Percentiles rank a stretch among this genome's conserved stretches.
Conservation (phyloP, 2,113 vertebrate species). For the Elachura formosa region DNA sequence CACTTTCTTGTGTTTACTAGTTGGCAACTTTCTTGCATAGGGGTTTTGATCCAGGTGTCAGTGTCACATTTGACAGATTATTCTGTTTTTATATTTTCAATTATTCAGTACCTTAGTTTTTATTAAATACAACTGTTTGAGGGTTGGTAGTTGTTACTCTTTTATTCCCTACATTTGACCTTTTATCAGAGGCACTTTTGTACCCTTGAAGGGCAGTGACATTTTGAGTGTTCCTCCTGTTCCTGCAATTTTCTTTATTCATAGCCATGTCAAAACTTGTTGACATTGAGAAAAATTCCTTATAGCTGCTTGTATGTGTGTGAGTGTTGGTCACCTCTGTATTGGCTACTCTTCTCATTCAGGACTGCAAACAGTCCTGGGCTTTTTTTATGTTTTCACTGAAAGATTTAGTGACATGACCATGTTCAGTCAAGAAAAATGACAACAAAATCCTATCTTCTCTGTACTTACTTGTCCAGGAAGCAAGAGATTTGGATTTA, state of each 20-base stretch:
- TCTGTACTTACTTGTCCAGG: background rate
- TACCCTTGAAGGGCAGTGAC: background rate
- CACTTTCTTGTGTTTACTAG: background rate
- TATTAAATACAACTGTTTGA: background rate
- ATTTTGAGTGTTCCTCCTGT: background rate
- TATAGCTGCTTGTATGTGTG: rapidly evolving
- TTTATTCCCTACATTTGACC: conserved; percentile 14
- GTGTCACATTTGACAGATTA: background rate
- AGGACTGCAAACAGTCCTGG: background rate
- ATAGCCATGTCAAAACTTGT: background rate
- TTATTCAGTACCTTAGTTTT: background rate
- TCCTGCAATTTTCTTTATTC: background rate
- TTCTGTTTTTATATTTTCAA: background rate
- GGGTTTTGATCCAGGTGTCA: background rate
- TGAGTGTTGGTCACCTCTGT: background rate
- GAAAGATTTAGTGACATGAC: background rate
- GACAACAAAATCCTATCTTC: background rate
- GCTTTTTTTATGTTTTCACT: background rate
- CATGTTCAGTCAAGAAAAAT: background rate
- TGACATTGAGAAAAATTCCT: background rate
- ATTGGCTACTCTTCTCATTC: background rate
- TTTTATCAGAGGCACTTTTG: background rate
- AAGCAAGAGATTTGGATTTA: background rate
- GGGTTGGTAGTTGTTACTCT: background rate
- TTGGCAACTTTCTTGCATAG: background rate